phyloP scores from a whole-genome alignment of 2,888 invertebrate species.

The Caenorhabditis sp. region DNA sequence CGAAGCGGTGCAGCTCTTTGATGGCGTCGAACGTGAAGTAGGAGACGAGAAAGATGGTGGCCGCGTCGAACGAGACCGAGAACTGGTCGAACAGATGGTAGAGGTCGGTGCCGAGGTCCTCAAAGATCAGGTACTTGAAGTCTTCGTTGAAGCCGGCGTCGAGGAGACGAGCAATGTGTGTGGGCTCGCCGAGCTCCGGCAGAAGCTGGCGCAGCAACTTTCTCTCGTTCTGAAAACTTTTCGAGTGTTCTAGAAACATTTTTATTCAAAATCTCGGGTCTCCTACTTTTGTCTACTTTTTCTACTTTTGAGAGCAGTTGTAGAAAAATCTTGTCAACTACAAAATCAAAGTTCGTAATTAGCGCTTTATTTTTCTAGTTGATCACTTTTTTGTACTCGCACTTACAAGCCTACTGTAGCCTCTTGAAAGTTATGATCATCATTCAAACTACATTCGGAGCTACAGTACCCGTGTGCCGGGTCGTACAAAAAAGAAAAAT shows the following conservation, averaged over 20 bases:
- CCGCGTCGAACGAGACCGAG: background rate
- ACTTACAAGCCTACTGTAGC: too few species aligned
- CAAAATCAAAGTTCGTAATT: too few species aligned
- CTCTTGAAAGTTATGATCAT: too few species aligned
- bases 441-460: too few species aligned
- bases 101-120: slow-evolving; percentile 34
- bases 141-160: slow-evolving; percentile 17
- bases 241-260: too few species aligned
- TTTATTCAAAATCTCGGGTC: background rate
- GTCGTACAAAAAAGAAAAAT: too few species aligned
- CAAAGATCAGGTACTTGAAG: slow-evolving; percentile 31
- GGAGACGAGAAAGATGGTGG: slow-evolving; percentile 12
- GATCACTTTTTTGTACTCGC: too few species aligned
- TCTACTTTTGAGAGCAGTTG: too few species aligned
- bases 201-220: slow-evolving; percentile 17
- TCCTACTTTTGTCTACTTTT: background rate
- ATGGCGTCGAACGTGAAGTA: slow-evolving; percentile 31
- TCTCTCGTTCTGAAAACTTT: slow-evolving; percentile 20
- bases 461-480: too few species aligned
- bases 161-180: slow-evolving; percentile 22
- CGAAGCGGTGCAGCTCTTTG: slow-evolving; percentile 31
- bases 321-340: too few species aligned
- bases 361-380: too few species aligned
- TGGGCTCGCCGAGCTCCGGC: slow-evolving; percentile 25
- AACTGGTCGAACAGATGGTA: slow-evolving; percentile 10